A percentile compares a stretch with the other conserved stretches of the same genome.
Conservation (phyloP, 2,888 invertebrate species). For the Antheraea assamensis region DNA sequence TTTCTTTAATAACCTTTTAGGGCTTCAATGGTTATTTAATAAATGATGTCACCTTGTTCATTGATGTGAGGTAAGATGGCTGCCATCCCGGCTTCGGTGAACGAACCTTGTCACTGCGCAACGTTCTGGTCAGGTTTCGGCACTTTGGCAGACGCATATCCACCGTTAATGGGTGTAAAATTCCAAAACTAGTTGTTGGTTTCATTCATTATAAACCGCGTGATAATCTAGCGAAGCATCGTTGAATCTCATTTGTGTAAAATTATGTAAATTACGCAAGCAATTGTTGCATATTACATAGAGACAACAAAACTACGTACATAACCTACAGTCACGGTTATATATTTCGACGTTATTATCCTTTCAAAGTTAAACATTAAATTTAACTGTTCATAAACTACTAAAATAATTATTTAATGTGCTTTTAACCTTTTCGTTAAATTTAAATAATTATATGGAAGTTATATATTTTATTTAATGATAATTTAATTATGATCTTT, state of each 20-base stretch:
- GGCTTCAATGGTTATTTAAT: background rate
- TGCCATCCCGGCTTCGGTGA: conserved; percentile 64
- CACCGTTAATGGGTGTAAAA: conserved; percentile 62
- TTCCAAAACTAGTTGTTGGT: conserved; percentile 28
- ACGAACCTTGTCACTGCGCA: conserved; percentile 74
- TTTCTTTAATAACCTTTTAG: no score
- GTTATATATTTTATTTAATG: conserved; percentile 8
- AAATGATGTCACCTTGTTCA: conserved; percentile 18
- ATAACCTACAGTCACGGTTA: background rate
- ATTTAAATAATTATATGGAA: background rate
- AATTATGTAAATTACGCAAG: background rate
- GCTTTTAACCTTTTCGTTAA: background rate
- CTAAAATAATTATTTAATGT: background rate
- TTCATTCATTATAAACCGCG: conserved; percentile 28
- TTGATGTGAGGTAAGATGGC: conserved; percentile 29
- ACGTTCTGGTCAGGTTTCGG: conserved; percentile 71
- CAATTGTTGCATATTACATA: background rate
- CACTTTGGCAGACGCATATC: conserved; percentile 53
- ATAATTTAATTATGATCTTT: conserved; percentile 6
- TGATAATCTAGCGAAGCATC: conserved; percentile 14
- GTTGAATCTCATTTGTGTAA: background rate
- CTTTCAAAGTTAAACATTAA: background rate
- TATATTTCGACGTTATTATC: background rate
- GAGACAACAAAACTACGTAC: background rate
- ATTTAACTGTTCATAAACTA: background rate